Evolutionary conservation across 2,113 vertebrate species (phyloP).

Genomic region (Nanorana parkeri): DNA sequence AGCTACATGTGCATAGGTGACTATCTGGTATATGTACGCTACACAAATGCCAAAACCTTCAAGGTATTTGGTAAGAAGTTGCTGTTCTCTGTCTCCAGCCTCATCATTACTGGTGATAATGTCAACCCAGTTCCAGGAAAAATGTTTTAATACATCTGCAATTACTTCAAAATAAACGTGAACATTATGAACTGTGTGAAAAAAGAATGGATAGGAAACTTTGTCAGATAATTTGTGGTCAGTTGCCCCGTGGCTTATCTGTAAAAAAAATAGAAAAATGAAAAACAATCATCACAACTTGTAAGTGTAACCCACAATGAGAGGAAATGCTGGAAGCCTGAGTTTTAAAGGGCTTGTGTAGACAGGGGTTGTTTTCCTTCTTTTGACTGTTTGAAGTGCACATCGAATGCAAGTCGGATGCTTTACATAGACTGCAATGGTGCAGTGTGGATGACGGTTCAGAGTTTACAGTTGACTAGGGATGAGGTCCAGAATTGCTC

Average conservation of each 20-base stretch:
- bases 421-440: no score
- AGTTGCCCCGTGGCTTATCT: neutral
- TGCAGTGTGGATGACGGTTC: no score
- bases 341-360: no score
- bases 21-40: neutral
- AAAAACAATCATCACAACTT: no score
- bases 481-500: no score
- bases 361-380: no score
- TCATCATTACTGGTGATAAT: neutral
- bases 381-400: no score
- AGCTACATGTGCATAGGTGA: neutral
- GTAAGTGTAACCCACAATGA: no score
- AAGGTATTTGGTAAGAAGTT: neutral
- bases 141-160: neutral
- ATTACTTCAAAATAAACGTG: neutral
- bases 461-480: no score
- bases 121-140: neutral
- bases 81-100: neutral
- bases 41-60: neutral
- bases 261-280: neutral
- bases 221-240: neutral
- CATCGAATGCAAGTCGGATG: no score
- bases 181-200: neutral
- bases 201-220: neutral
- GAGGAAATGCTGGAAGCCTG: no score